Percentiles rank a stretch among this genome's conserved stretches.
These are phyloP conservation scores for Megaleporinus macrocephalus DNA, from an alignment of 2,113 vertebrate species.

Conservation along the genomic window DNA sequence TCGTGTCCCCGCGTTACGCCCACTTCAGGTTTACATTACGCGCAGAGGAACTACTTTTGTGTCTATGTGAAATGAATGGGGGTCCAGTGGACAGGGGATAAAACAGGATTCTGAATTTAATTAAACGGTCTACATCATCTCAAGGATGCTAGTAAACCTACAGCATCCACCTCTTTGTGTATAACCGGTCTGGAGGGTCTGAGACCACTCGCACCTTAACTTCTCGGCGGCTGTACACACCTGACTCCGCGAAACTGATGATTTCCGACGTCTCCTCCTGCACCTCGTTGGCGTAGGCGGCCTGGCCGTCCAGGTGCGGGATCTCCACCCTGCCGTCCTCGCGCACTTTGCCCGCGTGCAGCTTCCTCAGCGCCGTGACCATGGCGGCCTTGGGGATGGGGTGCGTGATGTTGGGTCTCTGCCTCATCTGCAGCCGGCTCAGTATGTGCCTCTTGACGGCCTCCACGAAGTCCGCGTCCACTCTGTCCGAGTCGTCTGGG, in stretches of 20 bases:
- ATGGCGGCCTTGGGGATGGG: conserved; percentile 93
- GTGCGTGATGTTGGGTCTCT: conserved; percentile 96
- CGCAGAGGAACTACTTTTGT: background rate
- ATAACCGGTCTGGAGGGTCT: too few relatives aligned
- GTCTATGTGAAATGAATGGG: background rate
- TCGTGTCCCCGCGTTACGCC: background rate
- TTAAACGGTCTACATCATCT: too few relatives aligned
- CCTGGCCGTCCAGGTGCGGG: conserved; percentile 91
- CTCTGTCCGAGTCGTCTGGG: conserved; percentile 82
- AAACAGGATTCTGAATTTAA: too few relatives aligned
- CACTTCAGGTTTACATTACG: conserved; percentile 2
- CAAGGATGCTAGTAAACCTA: too few relatives aligned
- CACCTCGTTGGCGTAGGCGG: conserved; percentile 83
- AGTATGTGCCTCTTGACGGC: conserved; percentile 97
- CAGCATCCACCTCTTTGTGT: too few relatives aligned
- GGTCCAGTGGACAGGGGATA: background rate
- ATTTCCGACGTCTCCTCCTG: conserved; percentile 91
- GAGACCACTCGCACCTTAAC: too few relatives aligned
- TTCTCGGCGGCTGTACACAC: conserved; percentile 68
- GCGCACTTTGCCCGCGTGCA: conserved; percentile 92
- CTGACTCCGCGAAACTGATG: conserved; percentile 97
- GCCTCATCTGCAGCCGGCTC: conserved; percentile 92
- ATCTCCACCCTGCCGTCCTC: conserved; percentile 95
- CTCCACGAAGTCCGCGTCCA: conserved; percentile 91
- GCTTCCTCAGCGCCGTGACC: conserved; percentile 94